Conservation (phyloP, 1,140 invertebrate species). For the Littorina saxatilis region DNA sequence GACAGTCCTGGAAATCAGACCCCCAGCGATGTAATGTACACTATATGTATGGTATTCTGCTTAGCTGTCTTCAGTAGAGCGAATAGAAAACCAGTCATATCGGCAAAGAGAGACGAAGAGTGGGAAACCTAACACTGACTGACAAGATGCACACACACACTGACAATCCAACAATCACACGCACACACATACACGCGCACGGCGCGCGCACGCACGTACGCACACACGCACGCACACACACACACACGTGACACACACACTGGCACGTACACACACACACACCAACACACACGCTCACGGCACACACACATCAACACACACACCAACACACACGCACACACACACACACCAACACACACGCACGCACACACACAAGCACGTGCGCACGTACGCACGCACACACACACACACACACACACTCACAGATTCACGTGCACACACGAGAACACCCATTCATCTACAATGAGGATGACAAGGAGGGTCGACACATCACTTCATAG, state of each 20-base stretch:
- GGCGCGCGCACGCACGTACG: constrained; percentile 7
- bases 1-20: too few relatives aligned
- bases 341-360: not conserved
- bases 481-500: too few relatives aligned
- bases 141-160: not conserved
- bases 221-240: constrained; percentile 10
- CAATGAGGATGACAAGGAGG: too few relatives aligned
- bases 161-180: not conserved
- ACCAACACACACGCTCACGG: not conserved
- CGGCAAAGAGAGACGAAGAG: too few relatives aligned
- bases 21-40: too few relatives aligned
- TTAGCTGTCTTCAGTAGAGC: too few relatives aligned
- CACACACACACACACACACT: constrained; percentile 4
- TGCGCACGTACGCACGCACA: not conserved
- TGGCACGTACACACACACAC: not conserved
- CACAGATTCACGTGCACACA: not conserved
- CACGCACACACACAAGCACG: not conserved
- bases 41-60: too few relatives aligned
- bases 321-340: constrained; percentile 26
- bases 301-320: constrained; percentile 26
- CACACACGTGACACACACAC: too few relatives aligned
- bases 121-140: too few relatives aligned
- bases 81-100: too few relatives aligned
- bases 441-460: not conserved
- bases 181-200: not conserved